These are phyloP conservation scores for Chymomyza fuscimana DNA, from an alignment of 2,888 invertebrate genomes.

Conservation along the genomic window DNA sequence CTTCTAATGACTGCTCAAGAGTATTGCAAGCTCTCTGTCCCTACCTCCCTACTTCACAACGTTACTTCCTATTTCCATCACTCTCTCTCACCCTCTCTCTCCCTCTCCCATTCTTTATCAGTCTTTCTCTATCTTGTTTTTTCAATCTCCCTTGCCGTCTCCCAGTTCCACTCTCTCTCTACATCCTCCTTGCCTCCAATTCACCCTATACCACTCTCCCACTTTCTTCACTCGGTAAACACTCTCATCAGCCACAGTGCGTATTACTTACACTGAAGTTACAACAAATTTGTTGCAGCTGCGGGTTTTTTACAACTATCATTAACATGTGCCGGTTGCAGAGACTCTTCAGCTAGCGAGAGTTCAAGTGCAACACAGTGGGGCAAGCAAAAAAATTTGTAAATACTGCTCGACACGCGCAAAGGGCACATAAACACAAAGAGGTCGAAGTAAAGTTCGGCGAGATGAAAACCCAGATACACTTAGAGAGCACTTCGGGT, in stretches of 20 bases:
- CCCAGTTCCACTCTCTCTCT: too few relatives aligned
- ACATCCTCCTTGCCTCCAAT: too few relatives aligned
- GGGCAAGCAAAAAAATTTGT: constrained; percentile 22
- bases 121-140: too few relatives aligned
- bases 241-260: neutral
- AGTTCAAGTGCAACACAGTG: neutral
- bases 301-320: constrained; percentile 50
- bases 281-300: constrained; percentile 69
- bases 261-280: neutral
- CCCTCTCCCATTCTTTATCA: too few relatives aligned
- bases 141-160: too few relatives aligned
- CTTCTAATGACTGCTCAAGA: neutral
- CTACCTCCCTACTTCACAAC: neutral
- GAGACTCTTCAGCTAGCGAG: neutral
- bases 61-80: too few relatives aligned
- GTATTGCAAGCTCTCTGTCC: too few relatives aligned
- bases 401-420: neutral
- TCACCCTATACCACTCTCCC: too few relatives aligned
- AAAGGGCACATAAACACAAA: constrained; percentile 8
- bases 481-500: neutral
- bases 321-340: constrained; percentile 54
- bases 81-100: too few relatives aligned
- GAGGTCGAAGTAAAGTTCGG: constrained; percentile 1
- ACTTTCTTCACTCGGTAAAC: neutral
- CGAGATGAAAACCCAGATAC: neutral